Conservation (phyloP, 2,797 vertebrate species). For the Gymnoscopelus braueri region DNA sequence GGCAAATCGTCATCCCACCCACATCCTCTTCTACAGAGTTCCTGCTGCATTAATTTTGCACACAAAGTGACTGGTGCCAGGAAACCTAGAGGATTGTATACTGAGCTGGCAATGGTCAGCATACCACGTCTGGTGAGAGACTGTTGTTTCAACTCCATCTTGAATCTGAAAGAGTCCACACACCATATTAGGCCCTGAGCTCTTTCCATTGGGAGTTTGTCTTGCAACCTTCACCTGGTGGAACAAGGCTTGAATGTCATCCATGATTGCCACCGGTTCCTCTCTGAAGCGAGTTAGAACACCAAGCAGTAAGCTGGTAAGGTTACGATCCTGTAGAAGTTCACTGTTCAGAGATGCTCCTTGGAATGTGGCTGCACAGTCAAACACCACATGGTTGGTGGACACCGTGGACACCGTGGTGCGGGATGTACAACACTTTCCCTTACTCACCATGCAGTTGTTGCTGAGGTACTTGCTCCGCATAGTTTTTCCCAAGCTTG, state of each 20-base stretch:
- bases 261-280: slow-evolving; percentile 3
- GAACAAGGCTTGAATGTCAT: neutral
- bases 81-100: too few relatives aligned
- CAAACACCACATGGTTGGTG: slow-evolving; percentile 16
- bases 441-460: slow-evolving; percentile 8
- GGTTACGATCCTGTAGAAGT: neutral
- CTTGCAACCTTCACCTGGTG: neutral
- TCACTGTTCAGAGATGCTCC: slow-evolving; percentile 4
- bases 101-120: too few relatives aligned
- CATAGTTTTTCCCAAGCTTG: neutral
- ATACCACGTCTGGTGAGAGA: too few relatives aligned
- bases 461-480: slow-evolving; percentile 15
- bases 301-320: slow-evolving; percentile 5
- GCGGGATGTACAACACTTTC: slow-evolving; percentile 9
- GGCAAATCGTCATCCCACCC: too few relatives aligned
- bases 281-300: neutral
- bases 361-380: slow-evolving; percentile 8
- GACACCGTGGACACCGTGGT: slow-evolving; percentile 18
- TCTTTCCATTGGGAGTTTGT: neutral
- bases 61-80: too few relatives aligned
- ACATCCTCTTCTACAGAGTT: too few relatives aligned
- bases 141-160: neutral
- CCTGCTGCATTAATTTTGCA: too few relatives aligned
- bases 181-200: slow-evolving; percentile 21
- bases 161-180: slow-evolving; percentile 24